phyloP scores from a whole-genome alignment of 2,797 vertebrate species.

The Molossus molossus region DNA sequence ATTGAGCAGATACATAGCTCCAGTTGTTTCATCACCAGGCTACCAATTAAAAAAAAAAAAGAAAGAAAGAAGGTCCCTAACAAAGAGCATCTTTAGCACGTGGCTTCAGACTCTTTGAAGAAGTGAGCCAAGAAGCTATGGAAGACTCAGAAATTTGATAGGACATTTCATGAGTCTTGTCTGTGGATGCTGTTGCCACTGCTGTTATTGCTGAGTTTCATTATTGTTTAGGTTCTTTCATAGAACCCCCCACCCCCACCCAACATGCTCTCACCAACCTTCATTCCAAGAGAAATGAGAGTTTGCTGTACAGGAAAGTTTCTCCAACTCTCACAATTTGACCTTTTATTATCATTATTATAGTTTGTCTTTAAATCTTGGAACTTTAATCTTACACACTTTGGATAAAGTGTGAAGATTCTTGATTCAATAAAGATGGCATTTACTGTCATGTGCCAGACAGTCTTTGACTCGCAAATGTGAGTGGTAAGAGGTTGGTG shows the following conservation, averaged over 20 bases:
- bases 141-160: neutral
- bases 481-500: slow-evolving; percentile 86
- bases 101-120: neutral
- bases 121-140: neutral
- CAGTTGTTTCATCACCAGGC: neutral
- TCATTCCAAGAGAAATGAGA: slow-evolving; percentile 35
- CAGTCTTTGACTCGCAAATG: slow-evolving; percentile 86
- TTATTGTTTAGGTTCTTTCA: neutral
- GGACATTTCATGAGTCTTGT: slow-evolving; percentile 45
- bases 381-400: slow-evolving; percentile 87
- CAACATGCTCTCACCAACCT: neutral
- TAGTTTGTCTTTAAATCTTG: slow-evolving; percentile 72
- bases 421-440: slow-evolving; percentile 88
- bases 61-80: neutral
- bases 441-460: slow-evolving; percentile 87
- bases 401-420: slow-evolving; percentile 85
- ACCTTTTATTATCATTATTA: slow-evolving; percentile 32
- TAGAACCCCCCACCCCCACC: neutral
- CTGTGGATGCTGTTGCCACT: neutral
- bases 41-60: neutral
- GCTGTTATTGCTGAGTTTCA: neutral
- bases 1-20: neutral
- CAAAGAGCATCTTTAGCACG: neutral
- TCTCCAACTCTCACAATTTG: slow-evolving; percentile 49
- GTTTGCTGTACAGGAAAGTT: slow-evolving; percentile 51